These are phyloP conservation scores for Sycophila texana DNA, from an alignment of 2,888 invertebrate genomes.

Conservation along the genomic window DNA sequence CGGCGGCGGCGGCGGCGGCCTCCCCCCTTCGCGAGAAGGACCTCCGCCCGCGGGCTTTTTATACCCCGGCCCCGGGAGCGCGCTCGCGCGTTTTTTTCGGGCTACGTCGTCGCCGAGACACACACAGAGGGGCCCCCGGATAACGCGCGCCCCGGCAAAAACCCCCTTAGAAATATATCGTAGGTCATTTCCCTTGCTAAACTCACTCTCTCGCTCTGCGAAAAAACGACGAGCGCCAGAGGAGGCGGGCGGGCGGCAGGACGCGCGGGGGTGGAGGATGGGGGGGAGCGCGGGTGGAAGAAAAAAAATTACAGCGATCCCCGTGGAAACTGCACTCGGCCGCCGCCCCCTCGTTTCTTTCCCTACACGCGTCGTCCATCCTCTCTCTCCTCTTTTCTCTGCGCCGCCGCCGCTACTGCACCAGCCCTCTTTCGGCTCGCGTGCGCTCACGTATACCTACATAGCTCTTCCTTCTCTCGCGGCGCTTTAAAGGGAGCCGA, in stretches of 20 bases:
- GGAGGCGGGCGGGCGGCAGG: not conserved
- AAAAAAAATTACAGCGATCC: conserved; percentile 65
- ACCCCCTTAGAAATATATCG: conserved; percentile 74
- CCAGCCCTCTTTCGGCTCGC: not conserved
- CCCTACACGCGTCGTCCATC: conserved; percentile 8
- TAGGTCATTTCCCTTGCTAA: conserved; percentile 75
- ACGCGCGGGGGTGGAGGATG: not conserved
- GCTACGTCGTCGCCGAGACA: not conserved
- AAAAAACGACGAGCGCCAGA: not conserved
- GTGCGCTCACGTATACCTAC: not conserved
- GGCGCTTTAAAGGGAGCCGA: conserved; percentile 22
- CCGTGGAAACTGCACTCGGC: conserved; percentile 58
- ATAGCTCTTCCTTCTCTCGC: conserved; percentile 1
- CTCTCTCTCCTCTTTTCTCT: conserved; percentile 8
- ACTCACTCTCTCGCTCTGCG: conserved; percentile 59
- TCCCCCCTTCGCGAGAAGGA: conserved; percentile 24
- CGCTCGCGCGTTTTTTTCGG: conserved; percentile 45
- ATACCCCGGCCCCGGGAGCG: conserved; percentile 26
- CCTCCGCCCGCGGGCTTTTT: conserved; percentile 13
- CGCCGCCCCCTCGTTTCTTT: conserved; percentile 31
- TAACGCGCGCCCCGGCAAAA: conserved; percentile 65
- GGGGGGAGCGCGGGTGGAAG: not conserved
- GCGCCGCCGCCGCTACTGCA: no score
- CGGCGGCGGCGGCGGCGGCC: conserved; percentile 61
- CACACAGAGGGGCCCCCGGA: conserved; percentile 53